Evolutionary conservation across 2,113 vertebrate species (phyloP), one percentile per base, ranked within the genome.

Genomic region (Triplophysa siluroides): DNA sequence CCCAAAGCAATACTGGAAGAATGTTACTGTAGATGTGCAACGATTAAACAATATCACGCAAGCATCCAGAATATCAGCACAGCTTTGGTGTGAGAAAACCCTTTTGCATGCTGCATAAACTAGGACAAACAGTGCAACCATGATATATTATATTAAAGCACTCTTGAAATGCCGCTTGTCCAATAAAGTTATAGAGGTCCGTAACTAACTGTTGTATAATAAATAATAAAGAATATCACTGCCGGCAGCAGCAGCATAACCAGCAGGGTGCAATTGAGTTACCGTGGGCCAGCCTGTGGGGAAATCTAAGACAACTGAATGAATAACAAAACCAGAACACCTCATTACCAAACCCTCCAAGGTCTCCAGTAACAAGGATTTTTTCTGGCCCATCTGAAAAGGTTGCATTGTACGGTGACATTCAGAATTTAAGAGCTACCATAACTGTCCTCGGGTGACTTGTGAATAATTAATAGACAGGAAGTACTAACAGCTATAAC

Each of bases 401-500:
- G 65, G 81, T 81, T 76, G 73, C 70, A 18, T 16, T 78, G 61
- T 74, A 60, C 43, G 14, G 13, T 74, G 45, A 33, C 73, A 47
- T 83, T 74, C 47, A 33, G 21, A 52, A 60, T 73, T 52, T 85
- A 33, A 80, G 64, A n/a, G 26, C 66, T 67, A 79, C 8, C 47
- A 78, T 52, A 63, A 75, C 77, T 61, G 18, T 64, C 78, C 65
- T 78, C 71, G 66, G 84, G 81, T 52, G 64, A 41, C 47, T 7
- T 24, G 23, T 85, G 68, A 83, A 85, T 83, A 80, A 85, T 85
- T 85, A 69, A 83, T 78, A 54, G 13, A 56, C 45, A 58, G 81
- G 81, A 78, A 73, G 62, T 80, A 47, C 50, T 64, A 80, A 50
- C 56, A 65, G 24, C 43, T 80, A 33, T 79, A 56, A 64, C 43